Evolutionary conservation across 2,797 vertebrate species (phyloP), one percentile per base, ranked within the genome.

Genomic region (Tamandua tetradactyla): DNA sequence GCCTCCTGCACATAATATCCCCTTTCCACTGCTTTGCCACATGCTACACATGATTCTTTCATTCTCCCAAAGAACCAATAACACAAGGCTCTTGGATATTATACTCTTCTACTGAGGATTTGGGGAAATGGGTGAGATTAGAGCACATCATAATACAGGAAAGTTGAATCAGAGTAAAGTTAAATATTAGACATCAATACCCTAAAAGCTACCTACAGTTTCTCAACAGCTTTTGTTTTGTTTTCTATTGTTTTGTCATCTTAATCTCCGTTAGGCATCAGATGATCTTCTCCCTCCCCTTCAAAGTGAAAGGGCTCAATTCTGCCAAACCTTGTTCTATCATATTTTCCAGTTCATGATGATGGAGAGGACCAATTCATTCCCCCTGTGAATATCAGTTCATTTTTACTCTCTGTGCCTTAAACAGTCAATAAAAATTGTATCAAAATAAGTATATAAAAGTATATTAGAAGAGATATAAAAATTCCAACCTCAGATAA

Each of bases 1-100:
- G 5, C 35, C 1, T 52, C 18, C 10, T 32, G 1, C 35, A 35
- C 1, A 2, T 2, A 5, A 11, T 25, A 4, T 17, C 37, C 7
- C 14, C 52, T 40, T 57, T 61, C 12, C 4, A 1, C 0, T 32
- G 69, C 52, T 55, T 55, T 76, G 35, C 42, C 35, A 12, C 0
- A 7, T 15, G 3, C 42, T n/a, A n/a, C 23, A 20, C 13, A 2
- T 13, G 1, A 11, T 14, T 44, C 13, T 13, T 69, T 82, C 59
- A 5, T 75, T 44, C 12, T 10, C 57, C 23, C 14, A 4, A 22
- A 23, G n/a, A 9, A 5, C 13, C 55, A 3, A 4, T 27, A 42
- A 13, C 10, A 7, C 0, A 1, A 57, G 12, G 10, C 17, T 32
- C 42, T 18, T 18, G 7, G 15, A 3, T 55, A 22, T 44, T 35